These are phyloP conservation scores for Onthophagus sagittarius DNA, from an alignment of 2,888 invertebrate genomes.

Conservation along the genomic window DNA sequence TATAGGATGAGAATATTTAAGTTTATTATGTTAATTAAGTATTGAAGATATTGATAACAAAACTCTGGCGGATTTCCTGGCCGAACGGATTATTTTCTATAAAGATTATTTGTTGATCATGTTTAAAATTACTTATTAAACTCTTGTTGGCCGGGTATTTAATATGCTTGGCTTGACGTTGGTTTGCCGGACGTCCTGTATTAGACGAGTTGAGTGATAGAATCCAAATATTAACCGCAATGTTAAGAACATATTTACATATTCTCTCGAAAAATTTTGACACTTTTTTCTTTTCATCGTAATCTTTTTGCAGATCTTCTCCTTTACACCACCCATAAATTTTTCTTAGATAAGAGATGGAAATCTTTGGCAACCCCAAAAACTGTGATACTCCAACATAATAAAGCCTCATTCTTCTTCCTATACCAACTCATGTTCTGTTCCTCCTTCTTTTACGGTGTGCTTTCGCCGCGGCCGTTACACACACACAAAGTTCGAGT, in stretches of 20 bases:
- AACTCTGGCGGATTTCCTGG: neutral
- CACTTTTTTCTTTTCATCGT: no score
- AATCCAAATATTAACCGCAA: conserved; percentile 20
- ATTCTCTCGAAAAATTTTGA: no score
- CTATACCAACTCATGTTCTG: neutral
- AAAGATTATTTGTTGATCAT: conserved; percentile 4
- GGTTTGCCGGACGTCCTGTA: conserved; percentile 28
- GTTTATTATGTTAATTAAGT: neutral
- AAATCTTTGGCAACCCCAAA: neutral
- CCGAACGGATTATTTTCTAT: conserved; percentile 2
- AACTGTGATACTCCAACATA: no score
- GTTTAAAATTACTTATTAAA: conserved; percentile 7
- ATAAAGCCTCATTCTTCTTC: no score
- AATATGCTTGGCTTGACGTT: neutral
- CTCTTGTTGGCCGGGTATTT: neutral
- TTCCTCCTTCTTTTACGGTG: neutral
- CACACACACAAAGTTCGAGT: neutral
- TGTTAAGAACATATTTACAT: neutral
- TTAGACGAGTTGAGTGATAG: conserved; percentile 25
- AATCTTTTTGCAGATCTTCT: neutral
- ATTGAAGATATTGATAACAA: neutral
- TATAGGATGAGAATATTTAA: neutral
- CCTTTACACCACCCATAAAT: neutral
- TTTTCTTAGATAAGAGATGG: neutral
- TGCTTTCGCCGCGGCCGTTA: neutral